Base-by-base conservation (phyloP, 2,888 invertebrate genomes). In the Agapostemon virescens region DNA sequence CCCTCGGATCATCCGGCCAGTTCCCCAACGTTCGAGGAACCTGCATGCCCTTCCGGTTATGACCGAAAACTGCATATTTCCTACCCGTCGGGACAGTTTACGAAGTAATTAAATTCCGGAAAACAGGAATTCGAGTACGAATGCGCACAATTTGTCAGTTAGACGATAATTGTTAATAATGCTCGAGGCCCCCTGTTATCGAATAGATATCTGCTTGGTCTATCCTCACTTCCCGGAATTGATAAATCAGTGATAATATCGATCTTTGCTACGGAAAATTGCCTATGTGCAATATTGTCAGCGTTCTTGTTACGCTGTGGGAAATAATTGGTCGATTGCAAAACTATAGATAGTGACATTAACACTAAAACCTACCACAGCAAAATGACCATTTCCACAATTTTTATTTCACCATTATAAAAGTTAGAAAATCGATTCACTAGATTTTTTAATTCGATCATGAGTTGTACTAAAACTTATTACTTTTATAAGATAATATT, bases 1-100 rank as follows among this genome's bases (percentile, higher is more conserved):
- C 83, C 74, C 79, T 76, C 64, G 74, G 81, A 78, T 69, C 70
- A 83, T 76, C 73, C 38, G 72, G 42, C 64, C 78, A 40, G 67
- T 38, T 55, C 66, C 38, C 55, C 26, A 11, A 33, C 63, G 64
- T n/a, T 42, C 26, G 40, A 36, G 52, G 26, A 69, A 77, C 84
- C 83, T 74, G 82, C 75, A 5, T 55, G 13, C 58, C 36, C 33
- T 30, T 42, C 66, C 58, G 55, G 5, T 13, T n/a, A 64, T 69
- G 33, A 1, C 3, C 49, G 38, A 23, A 45, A 74, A 71, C 67
- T 30, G 45, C 55, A 13, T 58, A 42, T 75, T 33, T 40, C 40
- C 13, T 17, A 30, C 6, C 17, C 5, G 58, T n/a, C 36, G 30
- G 30, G 36, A 26, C 38, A 68, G 63, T 80, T 71, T 55, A 30